Evolutionary conservation across 2,888 invertebrate genomes (phyloP).

Genomic region (Clanis bilineata): DNA sequence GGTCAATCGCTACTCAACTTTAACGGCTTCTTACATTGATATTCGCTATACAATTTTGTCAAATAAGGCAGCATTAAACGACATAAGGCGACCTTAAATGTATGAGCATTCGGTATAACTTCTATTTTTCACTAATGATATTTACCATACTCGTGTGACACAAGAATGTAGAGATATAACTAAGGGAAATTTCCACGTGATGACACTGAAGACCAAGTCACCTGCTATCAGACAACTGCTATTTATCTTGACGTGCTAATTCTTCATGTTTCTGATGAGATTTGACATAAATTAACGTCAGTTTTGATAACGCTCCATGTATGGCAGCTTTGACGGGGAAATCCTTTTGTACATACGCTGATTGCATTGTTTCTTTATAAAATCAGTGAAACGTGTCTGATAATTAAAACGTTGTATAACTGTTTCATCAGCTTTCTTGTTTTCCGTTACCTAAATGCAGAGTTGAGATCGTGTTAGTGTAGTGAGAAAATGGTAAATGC

Average conservation of each 20-base stretch:
- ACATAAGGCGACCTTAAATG: neutral
- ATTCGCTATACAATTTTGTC: no score
- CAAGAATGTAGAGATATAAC: constrained; percentile 6
- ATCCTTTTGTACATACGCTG: neutral
- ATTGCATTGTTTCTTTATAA: constrained; percentile 22
- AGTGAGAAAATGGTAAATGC: no score
- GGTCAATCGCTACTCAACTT: no score
- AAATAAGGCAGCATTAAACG: neutral
- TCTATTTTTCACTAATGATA: neutral
- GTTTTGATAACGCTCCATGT: constrained; percentile 11
- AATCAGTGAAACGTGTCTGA: neutral
- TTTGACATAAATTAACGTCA: constrained; percentile 22
- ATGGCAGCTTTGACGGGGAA: neutral
- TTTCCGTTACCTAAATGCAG: no score
- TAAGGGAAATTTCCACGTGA: constrained; percentile 13
- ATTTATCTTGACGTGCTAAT: constrained; percentile 32
- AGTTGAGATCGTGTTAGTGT: no score
- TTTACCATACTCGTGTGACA: neutral
- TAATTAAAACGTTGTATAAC: no score
- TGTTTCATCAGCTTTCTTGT: no score
- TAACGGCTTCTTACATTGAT: no score
- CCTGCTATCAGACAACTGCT: constrained; percentile 20
- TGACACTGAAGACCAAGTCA: constrained; percentile 7
- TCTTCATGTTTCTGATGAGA: constrained; percentile 22
- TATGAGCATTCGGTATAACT: neutral